These are phyloP conservation scores for Melanostigma gelatinosum DNA, from an alignment of 2,113 vertebrate genomes.

Conservation along the genomic window DNA sequence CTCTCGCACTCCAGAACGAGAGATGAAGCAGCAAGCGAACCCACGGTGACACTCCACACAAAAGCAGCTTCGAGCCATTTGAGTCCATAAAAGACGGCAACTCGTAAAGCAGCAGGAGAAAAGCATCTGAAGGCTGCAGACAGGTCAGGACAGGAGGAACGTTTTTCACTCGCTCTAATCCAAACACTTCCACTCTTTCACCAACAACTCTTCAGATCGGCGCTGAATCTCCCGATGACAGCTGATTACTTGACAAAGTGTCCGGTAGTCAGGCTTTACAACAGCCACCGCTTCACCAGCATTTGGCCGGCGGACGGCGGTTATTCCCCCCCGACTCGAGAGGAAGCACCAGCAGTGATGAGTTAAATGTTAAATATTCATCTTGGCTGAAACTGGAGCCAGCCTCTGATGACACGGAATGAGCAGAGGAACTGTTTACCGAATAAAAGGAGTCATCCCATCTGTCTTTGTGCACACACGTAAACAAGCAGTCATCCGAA, in stretches of 20 bases:
- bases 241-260: slow-evolving; percentile 56
- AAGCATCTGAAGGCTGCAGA: not conserved
- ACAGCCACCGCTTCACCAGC: slow-evolving; percentile 53
- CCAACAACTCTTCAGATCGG: slow-evolving; percentile 37
- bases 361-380: slow-evolving; percentile 58
- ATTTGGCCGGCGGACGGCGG: slow-evolving; percentile 40
- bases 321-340: slow-evolving; percentile 25
- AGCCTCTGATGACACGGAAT: slow-evolving; percentile 68
- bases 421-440: slow-evolving; percentile 62
- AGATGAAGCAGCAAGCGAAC: slow-evolving; percentile 16
- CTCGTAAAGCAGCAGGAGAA: not conserved
- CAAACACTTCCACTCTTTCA: slow-evolving; percentile 43
- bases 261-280: slow-evolving; percentile 49
- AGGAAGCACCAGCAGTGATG: slow-evolving; percentile 43
- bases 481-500: slow-evolving; percentile 60
- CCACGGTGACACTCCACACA: slow-evolving; percentile 31
- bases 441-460: slow-evolving; percentile 45
- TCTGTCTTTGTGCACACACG: slow-evolving; percentile 45
- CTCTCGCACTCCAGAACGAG: slow-evolving; percentile 19
- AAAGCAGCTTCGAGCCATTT: slow-evolving; percentile 2
- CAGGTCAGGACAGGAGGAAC: slow-evolving; percentile 6
- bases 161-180: slow-evolving; percentile 20
- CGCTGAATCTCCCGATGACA: slow-evolving; percentile 41
- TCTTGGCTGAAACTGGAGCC: too few relatives aligned
- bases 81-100: not conserved